phyloP scores from a whole-genome alignment of 2,888 invertebrate genomes.

The Sphinx pinastri region DNA sequence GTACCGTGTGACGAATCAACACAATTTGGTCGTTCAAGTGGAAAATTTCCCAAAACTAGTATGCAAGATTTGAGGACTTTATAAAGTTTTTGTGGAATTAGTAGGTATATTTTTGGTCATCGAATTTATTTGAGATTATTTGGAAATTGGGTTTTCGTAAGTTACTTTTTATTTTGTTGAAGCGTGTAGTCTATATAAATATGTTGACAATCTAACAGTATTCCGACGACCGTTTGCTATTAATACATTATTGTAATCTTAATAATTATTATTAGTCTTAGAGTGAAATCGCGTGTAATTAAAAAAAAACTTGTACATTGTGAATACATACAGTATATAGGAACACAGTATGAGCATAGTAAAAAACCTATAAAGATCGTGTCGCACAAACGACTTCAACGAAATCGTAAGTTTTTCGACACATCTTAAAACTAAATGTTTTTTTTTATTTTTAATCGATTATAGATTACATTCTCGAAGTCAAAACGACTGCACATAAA shows the following conservation, averaged over 20 bases:
- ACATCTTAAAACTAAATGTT: too few species aligned
- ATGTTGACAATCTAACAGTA: too few species aligned
- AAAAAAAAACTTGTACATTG: too few species aligned
- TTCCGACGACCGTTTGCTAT: too few species aligned
- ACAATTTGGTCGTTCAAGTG: constrained; percentile 12
- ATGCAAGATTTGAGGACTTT: constrained; percentile 10
- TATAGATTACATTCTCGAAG: too few species aligned
- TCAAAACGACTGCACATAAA: too few species aligned
- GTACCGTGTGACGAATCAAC: constrained; percentile 7
- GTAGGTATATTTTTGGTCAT: not conserved
- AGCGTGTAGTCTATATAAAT: not conserved
- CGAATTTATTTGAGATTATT: not conserved
- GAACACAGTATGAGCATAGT: too few species aligned
- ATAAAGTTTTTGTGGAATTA: not conserved
- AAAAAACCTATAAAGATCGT: not conserved
- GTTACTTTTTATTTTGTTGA: not conserved
- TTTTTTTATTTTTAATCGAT: too few species aligned
- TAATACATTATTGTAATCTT: too few species aligned
- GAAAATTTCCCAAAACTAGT: constrained; percentile 6
- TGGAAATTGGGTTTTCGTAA: not conserved
- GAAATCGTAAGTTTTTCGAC: not conserved
- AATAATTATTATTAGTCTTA: too few species aligned
- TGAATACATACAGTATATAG: too few species aligned
- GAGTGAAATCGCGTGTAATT: not conserved
- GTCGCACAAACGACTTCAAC: not conserved